A percentile compares a stretch with the other conserved stretches of the same genome.
Evolutionary conservation across 2,888 invertebrate species (phyloP).

Genomic region (Thymelicus acteon): DNA sequence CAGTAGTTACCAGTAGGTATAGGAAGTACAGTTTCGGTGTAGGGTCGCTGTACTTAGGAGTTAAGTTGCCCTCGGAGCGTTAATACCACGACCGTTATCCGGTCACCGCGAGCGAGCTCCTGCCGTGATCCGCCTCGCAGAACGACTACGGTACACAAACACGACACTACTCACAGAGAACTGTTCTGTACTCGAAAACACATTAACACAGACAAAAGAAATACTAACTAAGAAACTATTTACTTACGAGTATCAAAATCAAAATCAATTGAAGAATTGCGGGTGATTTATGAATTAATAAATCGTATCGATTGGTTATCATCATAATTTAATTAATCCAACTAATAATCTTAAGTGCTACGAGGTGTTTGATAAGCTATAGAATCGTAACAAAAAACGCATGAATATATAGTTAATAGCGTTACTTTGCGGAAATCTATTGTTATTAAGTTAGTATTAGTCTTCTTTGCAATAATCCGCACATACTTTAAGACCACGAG

Average conservation of each 20-base stretch:
- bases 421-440: no score
- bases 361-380: no score
- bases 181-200: conserved; percentile 16
- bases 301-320: no score
- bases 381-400: no score
- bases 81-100: conserved; percentile 76
- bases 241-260: background rate
- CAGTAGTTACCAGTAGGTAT: background rate
- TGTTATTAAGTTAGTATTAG: no score
- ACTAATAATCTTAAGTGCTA: no score
- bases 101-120: conserved; percentile 68
- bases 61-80: conserved; percentile 64
- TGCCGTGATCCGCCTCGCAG: conserved; percentile 50
- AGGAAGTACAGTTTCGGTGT: conserved; percentile 52
- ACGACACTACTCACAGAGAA: conserved; percentile 45
- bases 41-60: conserved; percentile 51
- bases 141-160: conserved; percentile 61
- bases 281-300: no score
- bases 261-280: background rate
- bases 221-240: background rate
- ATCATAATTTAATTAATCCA: no score
- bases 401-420: no score
- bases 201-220: background rate
- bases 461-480: no score
- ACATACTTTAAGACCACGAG: no score